A percentile compares a stretch with the other conserved stretches of the same genome.
phyloP scores from a whole-genome alignment of 2,888 invertebrate genomes.

The Synergus itoensis region DNA sequence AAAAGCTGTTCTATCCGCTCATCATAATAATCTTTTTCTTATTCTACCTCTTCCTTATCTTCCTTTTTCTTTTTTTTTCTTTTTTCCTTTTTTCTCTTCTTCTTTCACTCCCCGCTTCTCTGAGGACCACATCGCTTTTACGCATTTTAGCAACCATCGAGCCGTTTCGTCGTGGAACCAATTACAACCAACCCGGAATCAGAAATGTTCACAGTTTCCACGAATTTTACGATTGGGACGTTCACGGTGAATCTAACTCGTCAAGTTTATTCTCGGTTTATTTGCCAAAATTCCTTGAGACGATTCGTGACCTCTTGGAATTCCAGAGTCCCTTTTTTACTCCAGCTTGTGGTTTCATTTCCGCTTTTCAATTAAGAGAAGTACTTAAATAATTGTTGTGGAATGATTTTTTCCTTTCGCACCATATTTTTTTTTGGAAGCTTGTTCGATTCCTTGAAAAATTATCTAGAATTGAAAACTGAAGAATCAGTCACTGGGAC shows the following conservation, averaged over 20 bases:
- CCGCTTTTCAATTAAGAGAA: neutral
- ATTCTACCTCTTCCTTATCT: constrained; percentile 1
- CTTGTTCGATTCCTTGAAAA: neutral
- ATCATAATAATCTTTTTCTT: constrained; percentile 44
- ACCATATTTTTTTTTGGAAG: neutral
- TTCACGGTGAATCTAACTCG: constrained; percentile 33
- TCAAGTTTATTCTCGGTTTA: constrained; percentile 9
- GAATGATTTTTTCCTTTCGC: too few species aligned
- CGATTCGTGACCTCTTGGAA: neutral
- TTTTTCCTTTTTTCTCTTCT: neutral
- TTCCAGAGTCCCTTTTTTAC: neutral
- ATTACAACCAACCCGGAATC: constrained; percentile 37
- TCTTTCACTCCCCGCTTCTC: neutral
- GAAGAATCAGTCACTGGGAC: neutral
- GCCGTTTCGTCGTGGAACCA: constrained; percentile 37
- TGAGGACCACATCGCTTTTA: constrained; percentile 21
- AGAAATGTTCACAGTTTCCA: constrained; percentile 26
- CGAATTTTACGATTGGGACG: constrained; percentile 37
- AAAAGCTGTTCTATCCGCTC: constrained; percentile 46
- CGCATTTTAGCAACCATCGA: constrained; percentile 29
- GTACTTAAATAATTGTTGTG: neutral
- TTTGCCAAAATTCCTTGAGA: constrained; percentile 8
- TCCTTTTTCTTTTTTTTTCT: neutral
- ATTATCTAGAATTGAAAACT: neutral
- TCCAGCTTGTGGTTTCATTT: neutral